Evolutionary conservation across 2,888 invertebrate species (phyloP).

Genomic region (Lottia gigantea): DNA sequence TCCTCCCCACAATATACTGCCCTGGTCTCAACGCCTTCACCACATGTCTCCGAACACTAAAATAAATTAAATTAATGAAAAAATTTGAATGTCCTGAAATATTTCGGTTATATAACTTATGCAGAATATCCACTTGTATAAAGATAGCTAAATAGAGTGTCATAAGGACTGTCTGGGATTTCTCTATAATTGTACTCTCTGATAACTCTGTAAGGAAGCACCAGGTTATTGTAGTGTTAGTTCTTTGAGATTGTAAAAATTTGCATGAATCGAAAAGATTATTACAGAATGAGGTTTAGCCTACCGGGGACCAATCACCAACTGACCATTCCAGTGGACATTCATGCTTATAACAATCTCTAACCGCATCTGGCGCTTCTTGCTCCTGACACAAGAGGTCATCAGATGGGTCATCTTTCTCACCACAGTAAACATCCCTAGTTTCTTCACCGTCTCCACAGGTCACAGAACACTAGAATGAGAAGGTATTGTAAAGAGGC

Average conservation of each 20-base stretch:
- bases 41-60: slow-evolving; percentile 36
- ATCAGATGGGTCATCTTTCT: slow-evolving; percentile 12
- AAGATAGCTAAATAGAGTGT: too few relatives aligned
- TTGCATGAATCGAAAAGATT: too few relatives aligned
- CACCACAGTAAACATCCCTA: slow-evolving; percentile 23
- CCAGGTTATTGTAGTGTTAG: too few relatives aligned
- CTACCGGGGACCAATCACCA: slow-evolving; percentile 26
- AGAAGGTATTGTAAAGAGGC: too few relatives aligned
- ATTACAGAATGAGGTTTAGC: not conserved
- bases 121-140: too few relatives aligned
- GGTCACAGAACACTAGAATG: slow-evolving; percentile 27
- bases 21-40: slow-evolving; percentile 25
- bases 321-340: slow-evolving; percentile 24
- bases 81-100: too few relatives aligned
- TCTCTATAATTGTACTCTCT: too few relatives aligned
- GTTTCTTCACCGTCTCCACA: slow-evolving; percentile 35
- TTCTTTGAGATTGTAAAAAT: too few relatives aligned
- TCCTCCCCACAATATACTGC: slow-evolving; percentile 24
- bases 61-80: not conserved
- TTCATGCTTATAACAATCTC: slow-evolving; percentile 17
- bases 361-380: not conserved
- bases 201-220: too few relatives aligned
- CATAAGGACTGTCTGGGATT: too few relatives aligned
- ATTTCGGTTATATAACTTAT: too few relatives aligned
- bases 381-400: slow-evolving; percentile 19